A percentile compares a stretch with the other conserved stretches of the same genome.
phyloP scores from a whole-genome alignment of 2,113 vertebrate species.

The Pheucticus melanocephalus region DNA sequence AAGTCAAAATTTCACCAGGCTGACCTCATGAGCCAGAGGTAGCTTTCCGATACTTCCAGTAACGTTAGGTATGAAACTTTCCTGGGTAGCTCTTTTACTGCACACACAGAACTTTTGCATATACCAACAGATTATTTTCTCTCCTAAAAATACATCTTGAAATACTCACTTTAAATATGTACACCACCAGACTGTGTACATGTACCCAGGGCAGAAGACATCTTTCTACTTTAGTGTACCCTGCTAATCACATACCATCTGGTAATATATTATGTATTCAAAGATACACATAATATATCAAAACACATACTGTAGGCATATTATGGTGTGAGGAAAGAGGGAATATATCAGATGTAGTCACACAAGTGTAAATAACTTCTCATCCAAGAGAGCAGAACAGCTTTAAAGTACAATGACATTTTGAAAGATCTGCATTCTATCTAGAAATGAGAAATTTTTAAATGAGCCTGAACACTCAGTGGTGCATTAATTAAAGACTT shows the following conservation, averaged over 20 bases:
- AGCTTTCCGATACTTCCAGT: background rate
- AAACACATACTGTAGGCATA: constrained; percentile 56
- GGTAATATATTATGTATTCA: constrained; percentile 60
- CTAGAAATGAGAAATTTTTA: constrained; percentile 28
- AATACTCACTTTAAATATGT: constrained; percentile 25
- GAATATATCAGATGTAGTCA: constrained; percentile 51
- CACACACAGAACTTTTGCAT: background rate
- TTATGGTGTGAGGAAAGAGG: constrained; percentile 18
- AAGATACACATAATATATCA: constrained; percentile 57
- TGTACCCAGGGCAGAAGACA: constrained; percentile 33
- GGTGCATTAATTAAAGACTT: constrained; percentile 57
- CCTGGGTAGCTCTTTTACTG: background rate
- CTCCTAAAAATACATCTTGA: constrained; percentile 29
- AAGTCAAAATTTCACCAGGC: background rate
- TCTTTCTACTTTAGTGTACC: constrained; percentile 39
- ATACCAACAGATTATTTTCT: constrained; percentile 22
- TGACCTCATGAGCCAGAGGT: background rate
- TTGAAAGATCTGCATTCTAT: constrained; percentile 43
- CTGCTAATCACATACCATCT: constrained; percentile 52
- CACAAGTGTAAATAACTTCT: constrained; percentile 58
- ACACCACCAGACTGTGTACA: constrained; percentile 40
- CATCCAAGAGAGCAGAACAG: constrained; percentile 54
- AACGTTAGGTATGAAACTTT: background rate
- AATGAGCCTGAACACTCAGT: constrained; percentile 35
- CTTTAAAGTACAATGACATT: constrained; percentile 64